These are phyloP conservation scores for Ardeotis arabs DNA, from an alignment of 2,113 vertebrate genomes.

Conservation along the genomic window DNA sequence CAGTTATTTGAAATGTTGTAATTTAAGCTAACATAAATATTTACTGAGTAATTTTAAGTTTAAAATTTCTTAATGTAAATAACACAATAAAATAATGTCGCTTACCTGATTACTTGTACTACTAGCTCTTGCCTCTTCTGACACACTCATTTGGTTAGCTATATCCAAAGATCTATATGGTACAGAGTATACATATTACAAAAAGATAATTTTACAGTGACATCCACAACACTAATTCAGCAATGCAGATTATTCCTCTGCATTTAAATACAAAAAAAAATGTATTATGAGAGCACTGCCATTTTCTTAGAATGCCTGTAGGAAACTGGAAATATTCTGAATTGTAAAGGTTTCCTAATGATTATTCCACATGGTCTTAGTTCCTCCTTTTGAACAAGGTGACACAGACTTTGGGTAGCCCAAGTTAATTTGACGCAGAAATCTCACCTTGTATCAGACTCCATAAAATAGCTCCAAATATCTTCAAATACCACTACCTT, in stretches of 20 bases:
- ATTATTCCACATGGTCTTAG: not conserved
- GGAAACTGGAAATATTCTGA: not conserved
- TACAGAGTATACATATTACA: not conserved
- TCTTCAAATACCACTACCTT: not conserved
- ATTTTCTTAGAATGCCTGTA: not conserved
- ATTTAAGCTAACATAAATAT: not conserved
- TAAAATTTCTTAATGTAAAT: not conserved
- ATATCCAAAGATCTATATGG: slow-evolving; percentile 84
- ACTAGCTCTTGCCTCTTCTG: slow-evolving; percentile 82
- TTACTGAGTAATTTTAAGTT: not conserved
- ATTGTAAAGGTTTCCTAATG: not conserved
- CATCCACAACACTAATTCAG: not conserved
- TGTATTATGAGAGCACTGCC: not conserved
- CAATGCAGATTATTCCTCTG: not conserved
- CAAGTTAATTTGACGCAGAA: not conserved
- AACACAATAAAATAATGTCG: not conserved
- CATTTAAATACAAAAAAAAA: not conserved
- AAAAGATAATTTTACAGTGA: not conserved
- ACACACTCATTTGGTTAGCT: slow-evolving; percentile 80
- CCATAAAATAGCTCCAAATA: not conserved
- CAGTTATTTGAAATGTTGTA: not conserved
- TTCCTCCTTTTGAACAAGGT: not conserved
- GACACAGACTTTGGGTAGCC: not conserved
- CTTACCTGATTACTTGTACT: slow-evolving; percentile 84
- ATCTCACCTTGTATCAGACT: not conserved